Percentiles rank a stretch among this genome's conserved stretches.
phyloP scores from a whole-genome alignment of 2,113 vertebrate genomes.

The Rhinopithecus roxellana region DNA sequence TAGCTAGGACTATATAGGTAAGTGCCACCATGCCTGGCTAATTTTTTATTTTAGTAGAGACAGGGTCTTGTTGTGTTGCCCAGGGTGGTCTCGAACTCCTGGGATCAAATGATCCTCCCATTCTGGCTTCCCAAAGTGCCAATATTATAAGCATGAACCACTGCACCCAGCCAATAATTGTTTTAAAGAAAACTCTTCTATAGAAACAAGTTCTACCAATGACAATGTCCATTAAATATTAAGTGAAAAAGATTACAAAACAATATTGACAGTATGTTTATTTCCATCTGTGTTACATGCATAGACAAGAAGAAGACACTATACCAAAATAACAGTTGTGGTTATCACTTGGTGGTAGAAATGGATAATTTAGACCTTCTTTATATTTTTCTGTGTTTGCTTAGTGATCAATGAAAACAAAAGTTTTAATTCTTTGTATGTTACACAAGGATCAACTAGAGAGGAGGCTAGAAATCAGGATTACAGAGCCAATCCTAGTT shows the following conservation, averaged over 20 bases:
- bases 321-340: neutral
- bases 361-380: neutral
- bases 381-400: neutral
- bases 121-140: too few relatives aligned
- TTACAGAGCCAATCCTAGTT: neutral
- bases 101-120: too few relatives aligned
- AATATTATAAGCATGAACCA: too few relatives aligned
- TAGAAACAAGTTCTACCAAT: constrained; percentile 41
- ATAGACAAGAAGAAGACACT: neutral
- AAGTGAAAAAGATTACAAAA: constrained; percentile 7
- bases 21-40: too few relatives aligned
- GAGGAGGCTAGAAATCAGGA: neutral
- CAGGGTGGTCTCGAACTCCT: too few relatives aligned
- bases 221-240: constrained; percentile 20
- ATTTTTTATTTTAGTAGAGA: too few relatives aligned
- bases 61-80: too few relatives aligned
- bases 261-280: neutral
- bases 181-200: neutral
- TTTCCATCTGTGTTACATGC: neutral
- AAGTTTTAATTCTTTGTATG: neutral
- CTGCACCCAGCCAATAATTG: too few relatives aligned
- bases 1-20: too few relatives aligned
- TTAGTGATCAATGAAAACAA: constrained; percentile 18
- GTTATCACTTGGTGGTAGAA: neutral
- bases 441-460: neutral